A percentile compares a stretch with the other conserved stretches of the same genome.
phyloP scores from a whole-genome alignment of 2,113 vertebrate species.

The Corydoras sp. region DNA sequence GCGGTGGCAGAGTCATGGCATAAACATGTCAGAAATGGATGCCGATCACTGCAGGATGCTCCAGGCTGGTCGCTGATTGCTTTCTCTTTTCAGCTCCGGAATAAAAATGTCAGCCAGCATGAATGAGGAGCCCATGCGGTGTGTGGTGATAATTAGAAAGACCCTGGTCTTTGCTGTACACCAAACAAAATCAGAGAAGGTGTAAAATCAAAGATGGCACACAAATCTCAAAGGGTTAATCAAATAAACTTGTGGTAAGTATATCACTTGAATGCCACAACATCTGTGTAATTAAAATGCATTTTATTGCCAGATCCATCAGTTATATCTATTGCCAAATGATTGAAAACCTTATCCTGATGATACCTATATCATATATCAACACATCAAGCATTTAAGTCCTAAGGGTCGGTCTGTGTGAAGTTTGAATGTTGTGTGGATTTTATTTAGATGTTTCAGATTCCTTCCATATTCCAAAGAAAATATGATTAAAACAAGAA shows the following conservation, averaged over 20 bases:
- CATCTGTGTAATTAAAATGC: too few relatives aligned
- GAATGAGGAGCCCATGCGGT: conserved; percentile 48
- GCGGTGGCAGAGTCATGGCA: conserved; percentile 40
- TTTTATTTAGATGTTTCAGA: too few relatives aligned
- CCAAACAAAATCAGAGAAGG: conserved; percentile 33
- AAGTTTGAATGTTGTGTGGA: too few relatives aligned
- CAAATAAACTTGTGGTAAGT: conserved; percentile 14
- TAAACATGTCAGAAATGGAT: conserved; percentile 59
- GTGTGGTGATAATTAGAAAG: conserved; percentile 56
- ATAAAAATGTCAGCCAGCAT: conserved; percentile 66
- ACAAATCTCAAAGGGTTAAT: conserved; percentile 6
- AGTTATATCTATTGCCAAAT: too few relatives aligned
- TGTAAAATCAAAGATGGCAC: conserved; percentile 24
- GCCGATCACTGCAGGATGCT: conserved; percentile 50
- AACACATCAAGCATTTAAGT: too few relatives aligned
- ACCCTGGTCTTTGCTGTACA: conserved; percentile 37
- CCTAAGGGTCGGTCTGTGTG: too few relatives aligned
- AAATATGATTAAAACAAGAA: too few relatives aligned
- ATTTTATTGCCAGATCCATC: too few relatives aligned
- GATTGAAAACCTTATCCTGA: too few relatives aligned
- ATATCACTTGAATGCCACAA: neutral
- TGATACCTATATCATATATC: too few relatives aligned
- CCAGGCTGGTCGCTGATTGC: conserved; percentile 56
- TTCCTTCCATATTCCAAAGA: too few relatives aligned
- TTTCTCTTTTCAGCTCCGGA: conserved; percentile 55